These are phyloP conservation scores for honey bee (Apis mellifera) DNA, from an alignment of 1,140 invertebrate genomes.

Conservation along the genomic window Amel_HAv3.1 CM009931.2:777001-777500, in stretches of 20 bases:
- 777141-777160: conserved; percentile 28
- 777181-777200: conserved; percentile 28
- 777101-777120: no score
- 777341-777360: conserved; percentile 62
- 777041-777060: no score
- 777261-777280: conserved; percentile 47
- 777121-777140: no score
- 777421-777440: conserved; percentile 69
- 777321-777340: conserved; percentile 67
- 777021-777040: no score
- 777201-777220: conserved; percentile 37
- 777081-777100: no score
- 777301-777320: conserved; percentile 50
- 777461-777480: conserved; percentile 58
- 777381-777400: conserved; percentile 62
- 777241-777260: conserved; percentile 55
- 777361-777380: conserved; percentile 69
- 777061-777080: no score
- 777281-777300: conserved; percentile 58
- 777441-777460: conserved; percentile 65
- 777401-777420: conserved; percentile 66
- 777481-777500: conserved; percentile 63
- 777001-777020: background rate
- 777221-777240: conserved; percentile 4
- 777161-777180: background rate